Evolutionary conservation across 2,797 vertebrate genomes (phyloP), one percentile per base, ranked within the genome.

Genomic region (Pyrocephalus nanus): DNA sequence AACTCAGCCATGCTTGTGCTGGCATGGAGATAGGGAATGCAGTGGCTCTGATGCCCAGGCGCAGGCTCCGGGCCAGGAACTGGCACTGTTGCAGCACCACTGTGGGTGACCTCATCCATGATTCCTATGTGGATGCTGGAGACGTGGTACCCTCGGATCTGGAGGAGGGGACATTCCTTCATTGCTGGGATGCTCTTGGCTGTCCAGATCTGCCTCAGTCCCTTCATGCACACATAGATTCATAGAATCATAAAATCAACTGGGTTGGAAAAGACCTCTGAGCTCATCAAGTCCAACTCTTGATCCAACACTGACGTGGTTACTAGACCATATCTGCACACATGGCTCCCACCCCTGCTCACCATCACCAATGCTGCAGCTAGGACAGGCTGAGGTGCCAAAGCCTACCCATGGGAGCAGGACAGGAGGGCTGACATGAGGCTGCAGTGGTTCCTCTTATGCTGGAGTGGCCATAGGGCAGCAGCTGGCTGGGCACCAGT

Each of bases 11-110:
- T 1, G 1, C 36, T 60, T 4, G 12, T 38, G 62, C 14, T 43
- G 1, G 0, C 29, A 3, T 0, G 0, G 40, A 53, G 3, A 36
- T 16, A 29, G 15, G 43, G 23, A 73, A 47, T 3, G 5, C 38
- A 14, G 48, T 8, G 20, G 55, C 29, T 61, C 27, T 0, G 0
- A 27, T 3, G 17, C 19, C 40, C 4, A 3, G 36, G 61, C 20
- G 21, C 29, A 42, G 53, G 9, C 25, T 38, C n/a, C 40, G 30
- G 40, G 45, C 29, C 45, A 83, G 38, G 30, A 8, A 23, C 67
- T 79, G 32, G 43, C 30, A 51, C 42, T 47, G 32, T 26, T 16
- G 0, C 80, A 80, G 48, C 38, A 38, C 8, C 2, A 4, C 55
- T 54, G 50, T 18, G 34, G 29, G 42, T 45, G 18, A 50, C 16